Conservation (phyloP, 2,797 vertebrate species). For the Arctocebus calabarensis region DNA sequence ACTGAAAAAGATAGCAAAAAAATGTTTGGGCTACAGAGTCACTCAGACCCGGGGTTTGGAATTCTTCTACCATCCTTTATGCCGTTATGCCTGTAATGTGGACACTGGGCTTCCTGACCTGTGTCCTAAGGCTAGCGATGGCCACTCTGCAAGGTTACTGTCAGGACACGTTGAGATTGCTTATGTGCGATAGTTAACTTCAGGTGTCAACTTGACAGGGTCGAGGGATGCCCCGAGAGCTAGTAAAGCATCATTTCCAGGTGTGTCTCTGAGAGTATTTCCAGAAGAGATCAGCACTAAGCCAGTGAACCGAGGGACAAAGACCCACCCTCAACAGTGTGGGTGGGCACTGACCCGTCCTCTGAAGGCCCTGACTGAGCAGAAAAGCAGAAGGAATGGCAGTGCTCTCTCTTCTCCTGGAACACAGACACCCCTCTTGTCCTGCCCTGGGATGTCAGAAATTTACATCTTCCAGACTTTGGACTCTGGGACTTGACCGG, state of each 20-base stretch:
- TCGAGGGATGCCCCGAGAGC: too few species aligned
- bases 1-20: fast-evolving
- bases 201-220: background rate
- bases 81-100: fast-evolving
- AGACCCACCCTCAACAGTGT: fast-evolving
- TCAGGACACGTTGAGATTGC: background rate
- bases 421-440: background rate
- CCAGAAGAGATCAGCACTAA: background rate
- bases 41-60: fast-evolving
- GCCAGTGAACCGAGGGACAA: background rate
- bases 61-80: background rate
- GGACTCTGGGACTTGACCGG: background rate
- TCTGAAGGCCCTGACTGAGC: too few species aligned
- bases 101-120: fast-evolving
- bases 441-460: background rate
- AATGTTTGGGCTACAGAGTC: fast-evolving
- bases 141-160: fast-evolving
- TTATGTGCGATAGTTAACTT: background rate
- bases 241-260: background rate
- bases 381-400: background rate
- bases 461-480: too few species aligned
- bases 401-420: background rate
- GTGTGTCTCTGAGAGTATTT: background rate
- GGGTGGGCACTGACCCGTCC: fast-evolving
- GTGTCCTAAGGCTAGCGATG: fast-evolving